phyloP scores from a whole-genome alignment of 1,140 invertebrate species.

The Chlorops oryzae region DNA sequence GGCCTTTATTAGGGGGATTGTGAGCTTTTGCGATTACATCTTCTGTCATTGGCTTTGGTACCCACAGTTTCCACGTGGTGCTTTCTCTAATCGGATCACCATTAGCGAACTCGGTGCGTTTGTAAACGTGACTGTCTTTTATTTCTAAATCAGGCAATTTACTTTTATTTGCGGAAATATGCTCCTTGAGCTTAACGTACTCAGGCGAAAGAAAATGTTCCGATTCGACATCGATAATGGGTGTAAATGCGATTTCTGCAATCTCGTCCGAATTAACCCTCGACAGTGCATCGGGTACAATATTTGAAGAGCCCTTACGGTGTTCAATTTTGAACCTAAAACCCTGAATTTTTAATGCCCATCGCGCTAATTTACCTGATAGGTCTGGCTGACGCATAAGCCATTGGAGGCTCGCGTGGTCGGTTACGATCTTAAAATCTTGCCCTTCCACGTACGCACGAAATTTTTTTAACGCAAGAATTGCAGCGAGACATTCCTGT shows the following conservation, averaged over 20 bases:
- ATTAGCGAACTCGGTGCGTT: not conserved
- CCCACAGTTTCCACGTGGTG: not conserved
- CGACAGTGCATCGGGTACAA: conserved; percentile 41
- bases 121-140: too few species aligned
- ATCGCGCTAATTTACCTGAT: conserved; percentile 45
- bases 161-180: too few species aligned
- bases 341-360: conserved; percentile 44
- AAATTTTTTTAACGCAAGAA: too few species aligned
- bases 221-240: too few species aligned
- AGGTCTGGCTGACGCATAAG: conserved; percentile 46
- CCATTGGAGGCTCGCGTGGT: too few species aligned
- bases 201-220: too few species aligned
- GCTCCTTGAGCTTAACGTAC: too few species aligned
- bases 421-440: too few species aligned
- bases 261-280: not conserved
- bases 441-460: too few species aligned
- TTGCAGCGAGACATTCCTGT: conserved; percentile 46
- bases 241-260: not conserved
- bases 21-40: not conserved
- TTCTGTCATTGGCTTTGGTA: not conserved
- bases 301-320: conserved; percentile 36
- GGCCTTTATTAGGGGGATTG: not conserved
- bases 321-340: conserved; percentile 46
- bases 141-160: too few species aligned
- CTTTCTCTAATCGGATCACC: not conserved